phyloP scores from a whole-genome alignment of 2,888 invertebrate species.

The Synergus itoensis region DNA sequence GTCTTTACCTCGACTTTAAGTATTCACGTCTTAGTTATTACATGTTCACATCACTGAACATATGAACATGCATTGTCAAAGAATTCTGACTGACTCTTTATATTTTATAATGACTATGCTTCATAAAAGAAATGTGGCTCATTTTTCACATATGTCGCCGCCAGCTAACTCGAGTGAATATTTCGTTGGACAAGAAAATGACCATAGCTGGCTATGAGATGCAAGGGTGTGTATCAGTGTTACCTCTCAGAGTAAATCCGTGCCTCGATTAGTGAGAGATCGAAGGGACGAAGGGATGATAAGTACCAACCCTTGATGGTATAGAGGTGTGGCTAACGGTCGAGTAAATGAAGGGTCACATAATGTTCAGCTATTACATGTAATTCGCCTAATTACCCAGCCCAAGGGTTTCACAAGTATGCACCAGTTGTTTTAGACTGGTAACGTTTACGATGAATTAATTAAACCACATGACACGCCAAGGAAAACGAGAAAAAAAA shows the following conservation, averaged over 20 bases:
- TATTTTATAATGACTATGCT: slow-evolving; percentile 17
- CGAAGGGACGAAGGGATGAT: slow-evolving; percentile 65
- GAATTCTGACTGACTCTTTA: slow-evolving; percentile 7
- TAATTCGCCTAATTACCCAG: slow-evolving; percentile 75
- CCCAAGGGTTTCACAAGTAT: slow-evolving; percentile 65
- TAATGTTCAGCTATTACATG: slow-evolving; percentile 77
- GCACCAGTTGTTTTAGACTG: slow-evolving; percentile 64
- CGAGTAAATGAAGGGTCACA: slow-evolving; percentile 77
- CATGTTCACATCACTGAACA: neutral
- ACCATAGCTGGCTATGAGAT: slow-evolving; percentile 4
- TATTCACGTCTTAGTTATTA: neutral
- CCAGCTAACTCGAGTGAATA: neutral
- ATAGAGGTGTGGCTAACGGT: slow-evolving; percentile 72
- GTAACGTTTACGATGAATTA: slow-evolving; percentile 50
- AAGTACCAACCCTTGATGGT: slow-evolving; percentile 64
- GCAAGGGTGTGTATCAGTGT: slow-evolving; percentile 32
- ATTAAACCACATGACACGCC: slow-evolving; percentile 1
- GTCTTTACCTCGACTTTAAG: slow-evolving; percentile 8
- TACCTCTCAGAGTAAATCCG: slow-evolving; percentile 56
- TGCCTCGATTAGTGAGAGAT: slow-evolving; percentile 64
- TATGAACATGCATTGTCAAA: no score
- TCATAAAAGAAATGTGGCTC: slow-evolving; percentile 6
- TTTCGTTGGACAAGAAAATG: slow-evolving; percentile 8
- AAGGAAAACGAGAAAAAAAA: no score
- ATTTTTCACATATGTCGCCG: slow-evolving; percentile 35